Base-by-base conservation (phyloP, 2,113 vertebrate species). In the Coturnix japonica region DNA sequence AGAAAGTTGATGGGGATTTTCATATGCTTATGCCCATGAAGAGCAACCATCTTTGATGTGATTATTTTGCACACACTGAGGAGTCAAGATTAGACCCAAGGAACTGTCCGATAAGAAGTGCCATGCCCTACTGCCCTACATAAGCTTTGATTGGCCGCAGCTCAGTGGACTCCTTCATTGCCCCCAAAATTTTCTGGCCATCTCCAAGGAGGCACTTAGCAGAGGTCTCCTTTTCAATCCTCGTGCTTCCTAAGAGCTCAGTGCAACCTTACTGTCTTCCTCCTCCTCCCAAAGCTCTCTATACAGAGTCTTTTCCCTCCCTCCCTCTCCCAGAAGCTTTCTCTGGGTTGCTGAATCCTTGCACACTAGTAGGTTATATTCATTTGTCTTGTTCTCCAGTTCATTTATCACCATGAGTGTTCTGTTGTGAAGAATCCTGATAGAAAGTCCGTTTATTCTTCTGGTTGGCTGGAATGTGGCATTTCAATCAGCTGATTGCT, bases 381-480 rank as follows among this genome's bases (percentile, higher is more conserved):
- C 88, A 96, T 97, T 96, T 95, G 56, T 97, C 96, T 95, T 96
- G 54, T 57, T 96, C 92, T 93, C 76, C 85, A 96, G 64, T 92
- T 94, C 96, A 97, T 97, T 97, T 97, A 94, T 97, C 97, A 95
- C 5, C 4, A n/a, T 11, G 78, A 96, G 54, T 81, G 80, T 49
- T 86, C 84, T 85, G 60, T 90, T 93, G 89, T 85, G 92, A 80
- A 87, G 93, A 94, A 96, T 96, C 96, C 91, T 87, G 82, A 93
- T 91, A 79, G 69, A 75, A 96, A 93, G 84, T 81, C 95, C 0
- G 18, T 91, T 95, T 95, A 87, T 81, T 94, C 87, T 95, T 60
- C 90, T 77, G 81, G 56, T 64, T 95, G 91, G 65, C 67, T 96
- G 91, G 70, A 92, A 95, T 35, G 39, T 0, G 1, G 77, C 76